Conservation (phyloP, 2,113 vertebrate species). For the Cervus canadensis region DNA sequence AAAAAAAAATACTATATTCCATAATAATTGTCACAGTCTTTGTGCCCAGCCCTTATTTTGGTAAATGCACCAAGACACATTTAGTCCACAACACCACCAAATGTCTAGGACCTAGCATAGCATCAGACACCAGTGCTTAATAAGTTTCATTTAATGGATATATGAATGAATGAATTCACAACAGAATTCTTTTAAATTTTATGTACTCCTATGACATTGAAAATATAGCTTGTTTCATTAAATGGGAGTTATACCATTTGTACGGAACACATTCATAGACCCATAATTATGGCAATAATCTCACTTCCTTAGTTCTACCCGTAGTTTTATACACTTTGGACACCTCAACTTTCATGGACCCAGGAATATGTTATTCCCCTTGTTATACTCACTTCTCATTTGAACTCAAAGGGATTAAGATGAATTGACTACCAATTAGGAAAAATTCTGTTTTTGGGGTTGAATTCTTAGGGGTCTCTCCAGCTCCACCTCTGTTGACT, state of each 20-base stretch:
- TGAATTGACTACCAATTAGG: not conserved
- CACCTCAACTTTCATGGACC: not conserved
- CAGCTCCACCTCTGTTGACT: not conserved
- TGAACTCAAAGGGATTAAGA: not conserved
- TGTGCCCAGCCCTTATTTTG: not conserved
- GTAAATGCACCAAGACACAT: not conserved
- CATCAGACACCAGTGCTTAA: not conserved
- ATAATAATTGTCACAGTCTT: not conserved
- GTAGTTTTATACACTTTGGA: not conserved
- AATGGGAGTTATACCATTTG: not conserved
- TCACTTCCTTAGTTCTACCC: not conserved
- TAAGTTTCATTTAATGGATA: not conserved
- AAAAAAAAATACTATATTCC: too few relatives aligned
- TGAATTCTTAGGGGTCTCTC: not conserved
- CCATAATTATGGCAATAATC: not conserved
- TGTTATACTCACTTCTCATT: not conserved
- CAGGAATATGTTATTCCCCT: not conserved
- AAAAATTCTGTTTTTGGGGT: not conserved
- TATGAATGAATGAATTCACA: not conserved
- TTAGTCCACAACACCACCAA: not conserved
- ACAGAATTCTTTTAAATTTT: not conserved
- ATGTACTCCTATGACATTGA: not conserved
- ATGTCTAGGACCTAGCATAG: not conserved
- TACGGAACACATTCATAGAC: not conserved
- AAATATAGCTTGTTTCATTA: not conserved